These are phyloP conservation scores for Morpho achilles DNA, from an alignment of 2,888 invertebrate species.

Conservation along the genomic window DNA sequence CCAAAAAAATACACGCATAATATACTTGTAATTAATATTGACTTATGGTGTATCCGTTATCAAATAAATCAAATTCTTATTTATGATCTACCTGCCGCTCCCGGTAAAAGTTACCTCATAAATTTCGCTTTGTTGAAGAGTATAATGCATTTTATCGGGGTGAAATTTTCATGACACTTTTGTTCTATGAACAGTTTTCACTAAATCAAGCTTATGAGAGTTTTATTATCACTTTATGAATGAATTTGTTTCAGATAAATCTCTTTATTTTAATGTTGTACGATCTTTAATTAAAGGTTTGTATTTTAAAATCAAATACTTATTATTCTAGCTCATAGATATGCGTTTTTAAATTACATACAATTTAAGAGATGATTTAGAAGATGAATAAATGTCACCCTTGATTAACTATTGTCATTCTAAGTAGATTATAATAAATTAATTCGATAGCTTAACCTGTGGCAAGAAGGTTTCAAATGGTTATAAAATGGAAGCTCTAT, in stretches of 20 bases:
- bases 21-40: conserved; percentile 8
- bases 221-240: neutral
- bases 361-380: no score
- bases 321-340: no score
- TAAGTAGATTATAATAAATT: no score
- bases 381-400: no score
- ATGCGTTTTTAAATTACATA: no score
- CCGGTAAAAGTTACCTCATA: conserved; percentile 17
- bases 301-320: neutral
- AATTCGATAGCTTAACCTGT: no score
- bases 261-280: neutral
- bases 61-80: conserved; percentile 23
- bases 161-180: conserved; percentile 21
- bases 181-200: conserved; percentile 12
- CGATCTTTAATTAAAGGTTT: no score
- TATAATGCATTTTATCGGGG: conserved; percentile 22
- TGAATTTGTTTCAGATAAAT: neutral
- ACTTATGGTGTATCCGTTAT: conserved; percentile 14
- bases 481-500: no score
- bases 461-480: no score
- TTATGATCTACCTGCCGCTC: conserved; percentile 16
- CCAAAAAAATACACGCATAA: neutral
- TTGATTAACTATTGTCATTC: no score
- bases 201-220: conserved; percentile 8
- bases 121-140: conserved; percentile 22